Evolutionary conservation across 2,113 vertebrate genomes (phyloP), one percentile per base, ranked within the genome.

Genomic region (Enhydra lutris): DNA sequence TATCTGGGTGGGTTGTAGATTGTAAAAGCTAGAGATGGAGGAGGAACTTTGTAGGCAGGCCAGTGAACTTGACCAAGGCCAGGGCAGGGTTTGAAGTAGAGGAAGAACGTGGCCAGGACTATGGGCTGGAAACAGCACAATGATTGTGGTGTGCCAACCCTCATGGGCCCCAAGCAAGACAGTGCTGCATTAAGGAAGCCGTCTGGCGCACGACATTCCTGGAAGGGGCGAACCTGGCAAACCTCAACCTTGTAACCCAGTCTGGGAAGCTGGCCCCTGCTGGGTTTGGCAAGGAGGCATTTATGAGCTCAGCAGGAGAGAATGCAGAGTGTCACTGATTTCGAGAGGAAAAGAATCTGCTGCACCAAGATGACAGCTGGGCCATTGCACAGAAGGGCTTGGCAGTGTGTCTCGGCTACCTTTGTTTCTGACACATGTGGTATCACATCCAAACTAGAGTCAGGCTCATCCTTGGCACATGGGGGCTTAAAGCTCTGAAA

Each of bases 211-310:
- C 0, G 50, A 74, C 79, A 84, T 76, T 74, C 11, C 74, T 4
- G 0, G 76, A 80, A 95, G 67, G 55, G 89, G 23, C 17, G 11
- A 65, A 47, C 67, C 82, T 83, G 97, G 78, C 78, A 85, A 86
- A 73, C 79, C 59, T 73, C 61, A 23, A 73, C 39, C 73, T 80
- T 1, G 0, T 86, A 76, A 65, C 57, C 87, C 81, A 90, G 87
- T 39, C 85, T 94, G 85, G 94, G 79, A 91, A 96, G 88, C 65
- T 23, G 36, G 71, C 8, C 71, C 52, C 88, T 92, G 78, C 26
- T 82, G 85, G 34, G 21, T 15, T 91, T 92, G 95, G 96, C 94
- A 82, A 13, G 29, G 50, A 57, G 63, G 52, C 87, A 10, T 42
- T 55, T 78, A 18, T 73, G 80, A 97, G 69, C 65, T 97, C n/a